Conservation (phyloP, 2,888 invertebrate species). For the Melipona bicolor region DNA sequence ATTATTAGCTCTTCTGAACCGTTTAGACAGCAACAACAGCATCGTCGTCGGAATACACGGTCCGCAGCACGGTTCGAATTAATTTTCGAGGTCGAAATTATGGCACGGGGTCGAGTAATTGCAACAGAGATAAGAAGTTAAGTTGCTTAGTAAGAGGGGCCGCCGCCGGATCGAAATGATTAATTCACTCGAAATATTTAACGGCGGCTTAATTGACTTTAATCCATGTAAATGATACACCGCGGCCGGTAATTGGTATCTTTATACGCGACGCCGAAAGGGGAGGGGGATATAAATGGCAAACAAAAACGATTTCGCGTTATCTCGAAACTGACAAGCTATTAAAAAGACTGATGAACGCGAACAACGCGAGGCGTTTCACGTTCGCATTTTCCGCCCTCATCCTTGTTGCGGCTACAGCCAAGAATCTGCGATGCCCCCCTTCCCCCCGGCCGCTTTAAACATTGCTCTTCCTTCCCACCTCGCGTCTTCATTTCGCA, state of each 20-base stretch:
- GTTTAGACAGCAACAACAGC: not conserved
- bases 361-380: constrained; percentile 43
- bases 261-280: not conserved
- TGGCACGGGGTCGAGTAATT: not conserved
- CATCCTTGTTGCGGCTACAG: constrained; percentile 7
- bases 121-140: not conserved
- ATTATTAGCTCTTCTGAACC: not conserved
- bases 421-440: constrained; percentile 16
- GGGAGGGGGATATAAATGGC: not conserved
- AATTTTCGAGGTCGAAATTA: not conserved
- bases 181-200: not conserved
- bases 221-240: constrained; percentile 32
- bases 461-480: not conserved
- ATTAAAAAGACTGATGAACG: constrained; percentile 53
- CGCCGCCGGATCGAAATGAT: not conserved
- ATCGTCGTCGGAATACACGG: not conserved
- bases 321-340: constrained; percentile 45
- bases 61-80: not conserved
- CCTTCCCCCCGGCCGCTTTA: not conserved
- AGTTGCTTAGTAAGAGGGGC: not conserved
- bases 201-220: constrained; percentile 35
- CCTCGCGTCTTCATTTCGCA: not conserved
- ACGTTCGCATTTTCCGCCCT: constrained; percentile 36
- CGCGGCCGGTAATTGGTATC: constrained; percentile 24
- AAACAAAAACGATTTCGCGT: constrained; percentile 40